Evolutionary conservation across 2,797 vertebrate species (phyloP), one percentile per base, ranked within the genome.

Genomic region (Darevskia nairensis): DNA sequence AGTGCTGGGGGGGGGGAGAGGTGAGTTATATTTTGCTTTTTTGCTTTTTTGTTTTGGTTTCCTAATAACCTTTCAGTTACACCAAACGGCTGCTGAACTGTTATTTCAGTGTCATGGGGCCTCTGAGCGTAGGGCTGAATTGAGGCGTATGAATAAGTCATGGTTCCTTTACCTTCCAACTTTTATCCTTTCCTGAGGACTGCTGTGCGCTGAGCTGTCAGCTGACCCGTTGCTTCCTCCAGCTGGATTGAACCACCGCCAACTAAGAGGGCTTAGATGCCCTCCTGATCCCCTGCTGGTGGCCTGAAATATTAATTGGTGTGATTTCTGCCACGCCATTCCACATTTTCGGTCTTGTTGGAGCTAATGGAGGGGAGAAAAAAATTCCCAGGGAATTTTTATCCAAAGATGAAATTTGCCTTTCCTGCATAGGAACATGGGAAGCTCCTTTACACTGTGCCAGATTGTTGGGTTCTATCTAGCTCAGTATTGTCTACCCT

Each of bases 291-390:
- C 11, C 46, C n/a, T 23, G 71, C 64, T 10, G 27, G 32, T 69
- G 29, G 41, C 50, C 78, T 87, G 35, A 81, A 78, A 87, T 82
- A 82, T 87, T 81, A 82, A 82, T 78, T 64, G 29, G 25, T 29
- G 5, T 35, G 21, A 9, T 75, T 10, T 41, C 2, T 59, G n/a
- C 27, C n/a, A 23, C 8, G 0, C 7, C 15, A 32, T 23, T 74
- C 6, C 35, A 61, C 59, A 55, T 64, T 46, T 32, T 41, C 41
- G 17, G 44, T 13, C 68, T 44, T 76, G 27, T 6, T 27, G 7
- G 59, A 76, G 72, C 35, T 55, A 2, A 1, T n/a, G 72, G 27
- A 21, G 59, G 21, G 59, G 59, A 61, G 21, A 17, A 2, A 11
- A 64, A 50, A 50, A 50, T 50, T 11, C 41, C 83, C 17, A 35